phyloP scores from a whole-genome alignment of 2,113 vertebrate genomes.

The Corythaeola cristata region DNA sequence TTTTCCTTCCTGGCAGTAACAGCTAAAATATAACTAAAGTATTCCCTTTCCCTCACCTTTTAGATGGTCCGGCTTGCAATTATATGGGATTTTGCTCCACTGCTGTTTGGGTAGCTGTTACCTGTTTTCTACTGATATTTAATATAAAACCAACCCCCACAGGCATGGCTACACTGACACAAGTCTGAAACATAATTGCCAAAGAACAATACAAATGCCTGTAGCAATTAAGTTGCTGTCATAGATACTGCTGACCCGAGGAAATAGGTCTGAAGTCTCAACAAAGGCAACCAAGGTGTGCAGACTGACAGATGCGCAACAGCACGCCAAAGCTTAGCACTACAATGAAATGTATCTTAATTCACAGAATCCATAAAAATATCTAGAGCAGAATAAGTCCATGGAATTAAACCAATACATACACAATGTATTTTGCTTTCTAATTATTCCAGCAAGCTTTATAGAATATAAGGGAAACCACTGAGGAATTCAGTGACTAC shows the following conservation, averaged over 20 bases:
- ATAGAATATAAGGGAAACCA: background rate
- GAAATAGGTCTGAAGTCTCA: slow-evolving; percentile 13
- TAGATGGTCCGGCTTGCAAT: slow-evolving; percentile 11
- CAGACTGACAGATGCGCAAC: background rate
- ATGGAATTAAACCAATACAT: background rate
- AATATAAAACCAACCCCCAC: slow-evolving; percentile 47
- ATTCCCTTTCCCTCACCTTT: background rate
- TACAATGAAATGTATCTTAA: background rate
- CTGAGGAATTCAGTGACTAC: background rate
- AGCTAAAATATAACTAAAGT: slow-evolving; percentile 47
- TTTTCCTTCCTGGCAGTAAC: background rate
- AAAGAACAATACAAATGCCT: slow-evolving; percentile 51
- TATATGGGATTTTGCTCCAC: slow-evolving; percentile 47
- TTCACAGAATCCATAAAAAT: background rate
- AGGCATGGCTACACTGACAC: slow-evolving; percentile 48
- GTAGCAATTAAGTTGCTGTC: slow-evolving; percentile 79
- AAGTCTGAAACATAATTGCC: slow-evolving; percentile 66
- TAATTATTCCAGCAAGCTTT: background rate
- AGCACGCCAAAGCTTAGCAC: background rate
- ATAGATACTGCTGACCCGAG: slow-evolving; percentile 11
- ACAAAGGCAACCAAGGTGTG: background rate
- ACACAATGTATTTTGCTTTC: background rate
- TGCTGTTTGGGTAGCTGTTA: slow-evolving; percentile 34
- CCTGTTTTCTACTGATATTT: slow-evolving; percentile 68
- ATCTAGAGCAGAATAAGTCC: background rate